phyloP scores from a whole-genome alignment of 2,797 vertebrate genomes.

The Masticophis lateralis region DNA sequence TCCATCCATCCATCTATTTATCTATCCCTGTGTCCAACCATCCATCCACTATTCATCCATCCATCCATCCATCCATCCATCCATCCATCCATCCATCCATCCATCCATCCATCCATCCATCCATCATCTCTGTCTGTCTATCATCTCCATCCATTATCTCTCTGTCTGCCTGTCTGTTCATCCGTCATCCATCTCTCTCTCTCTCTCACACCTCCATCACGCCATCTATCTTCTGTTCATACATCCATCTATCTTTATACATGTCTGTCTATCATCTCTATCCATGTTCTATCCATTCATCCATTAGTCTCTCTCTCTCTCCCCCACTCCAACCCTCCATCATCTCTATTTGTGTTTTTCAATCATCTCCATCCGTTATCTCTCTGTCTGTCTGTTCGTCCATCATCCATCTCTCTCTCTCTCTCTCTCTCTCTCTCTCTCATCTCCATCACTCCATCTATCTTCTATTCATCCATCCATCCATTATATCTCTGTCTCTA shows the following conservation, averaged over 20 bases:
- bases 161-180: neutral
- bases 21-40: neutral
- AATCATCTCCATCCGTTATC: neutral
- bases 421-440: neutral
- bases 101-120: neutral
- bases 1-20: too few relatives aligned
- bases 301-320: neutral
- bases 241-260: too few relatives aligned
- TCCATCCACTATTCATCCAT: neutral
- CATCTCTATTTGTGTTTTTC: too few relatives aligned
- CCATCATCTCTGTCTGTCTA: neutral
- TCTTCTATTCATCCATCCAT: neutral
- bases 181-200: neutral
- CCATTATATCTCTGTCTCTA: too few relatives aligned
- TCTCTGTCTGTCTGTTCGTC: neutral
- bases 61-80: too few relatives aligned
- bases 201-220: too few relatives aligned
- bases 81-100: neutral
- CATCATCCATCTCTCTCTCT: neutral
- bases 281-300: too few relatives aligned
- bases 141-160: neutral
- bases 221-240: neutral
- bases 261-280: too few relatives aligned
- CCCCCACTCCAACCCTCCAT: neutral
- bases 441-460: neutral